These are phyloP conservation scores for Pogonomyrmex californicus DNA, from an alignment of 1,140 invertebrate species.

Conservation along the genomic window DNA sequence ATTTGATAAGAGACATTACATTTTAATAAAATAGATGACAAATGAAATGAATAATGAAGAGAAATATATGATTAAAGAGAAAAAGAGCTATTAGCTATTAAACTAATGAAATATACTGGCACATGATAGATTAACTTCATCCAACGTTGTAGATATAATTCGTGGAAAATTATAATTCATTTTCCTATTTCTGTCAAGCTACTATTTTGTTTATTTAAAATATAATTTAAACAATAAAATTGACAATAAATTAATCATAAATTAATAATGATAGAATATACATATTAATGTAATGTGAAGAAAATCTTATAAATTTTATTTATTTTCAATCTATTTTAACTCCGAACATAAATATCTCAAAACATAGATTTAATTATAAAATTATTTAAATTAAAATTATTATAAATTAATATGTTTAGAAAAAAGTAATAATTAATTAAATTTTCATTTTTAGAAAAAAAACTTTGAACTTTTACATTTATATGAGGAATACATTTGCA, in stretches of 20 bases:
- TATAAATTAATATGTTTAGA: not conserved
- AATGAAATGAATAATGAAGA: slow-evolving; percentile 2
- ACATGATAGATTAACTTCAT: not conserved
- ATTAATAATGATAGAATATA: not conserved
- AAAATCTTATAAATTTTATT: not conserved
- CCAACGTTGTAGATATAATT: slow-evolving; percentile 5
- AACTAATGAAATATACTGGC: slow-evolving; percentile 1
- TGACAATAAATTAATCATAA: not conserved
- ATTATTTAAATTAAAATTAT: not conserved
- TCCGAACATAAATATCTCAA: not conserved
- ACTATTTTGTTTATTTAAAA: slow-evolving; percentile 5
- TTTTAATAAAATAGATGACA: slow-evolving; percentile 16
- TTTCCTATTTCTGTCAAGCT: slow-evolving; percentile 5
- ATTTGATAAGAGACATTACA: not conserved
- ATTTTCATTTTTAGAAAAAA: not conserved
- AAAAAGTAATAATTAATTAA: not conserved
- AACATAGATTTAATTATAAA: not conserved
- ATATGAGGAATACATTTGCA: not conserved
- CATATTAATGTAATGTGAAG: slow-evolving; percentile 4
- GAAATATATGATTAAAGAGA: not conserved
- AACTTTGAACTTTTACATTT: not conserved
- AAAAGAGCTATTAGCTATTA: slow-evolving; percentile 31
- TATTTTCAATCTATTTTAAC: not conserved
- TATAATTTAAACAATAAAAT: not conserved
- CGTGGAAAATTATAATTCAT: not conserved